Evolutionary conservation across 2,888 invertebrate species (phyloP), one percentile per base, ranked within the genome.

Genomic region (Ceraclea dissimilis): DNA sequence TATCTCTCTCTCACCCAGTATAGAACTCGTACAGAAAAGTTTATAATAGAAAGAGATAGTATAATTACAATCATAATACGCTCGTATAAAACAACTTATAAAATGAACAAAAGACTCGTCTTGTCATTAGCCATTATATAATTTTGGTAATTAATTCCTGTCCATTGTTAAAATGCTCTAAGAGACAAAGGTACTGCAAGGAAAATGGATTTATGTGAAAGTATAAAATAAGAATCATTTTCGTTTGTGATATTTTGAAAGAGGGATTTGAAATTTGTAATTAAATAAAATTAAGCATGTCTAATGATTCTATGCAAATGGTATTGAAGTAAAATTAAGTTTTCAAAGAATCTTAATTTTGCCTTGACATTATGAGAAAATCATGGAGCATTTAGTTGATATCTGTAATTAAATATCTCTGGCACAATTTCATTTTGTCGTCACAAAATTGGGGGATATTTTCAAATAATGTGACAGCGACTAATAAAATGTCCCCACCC

Each of bases 391-490:
- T 57, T 55, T 57, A 44, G 39, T 39, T 31, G 48, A 54, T 58
- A 58, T 51, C 52, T 58, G 52, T 56, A 60, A 60, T 60, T 60
- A 58, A 60, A 60, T 58, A 56, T 51, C 56, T 19, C 56, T 19
- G 46, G 34, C 52, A 26, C 52, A 58, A 60, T 60, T 58, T 58
- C 31, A 13, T 43, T 57, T 57, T 57, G 52, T 57, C 52, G 49
- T 49, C 17, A 8, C 13, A 43, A 54, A 54, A 49, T 54, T 18
- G 47, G 47, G 17, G 47, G 47, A 93, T 68, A 93, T 93, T 79
- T 93, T 93, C 63, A 91, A 91, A 39, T 39, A 39, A 39, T n/a
- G 39, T 8, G 16, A 13, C 59, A 57, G 58, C 47, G 49, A 19
- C 8, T 16, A 16, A 39, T 39, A 39, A 39, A 39, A 39, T 39